phyloP scores from a whole-genome alignment of 2,888 invertebrate species.

The Pristionchus maxplancki region DNA sequence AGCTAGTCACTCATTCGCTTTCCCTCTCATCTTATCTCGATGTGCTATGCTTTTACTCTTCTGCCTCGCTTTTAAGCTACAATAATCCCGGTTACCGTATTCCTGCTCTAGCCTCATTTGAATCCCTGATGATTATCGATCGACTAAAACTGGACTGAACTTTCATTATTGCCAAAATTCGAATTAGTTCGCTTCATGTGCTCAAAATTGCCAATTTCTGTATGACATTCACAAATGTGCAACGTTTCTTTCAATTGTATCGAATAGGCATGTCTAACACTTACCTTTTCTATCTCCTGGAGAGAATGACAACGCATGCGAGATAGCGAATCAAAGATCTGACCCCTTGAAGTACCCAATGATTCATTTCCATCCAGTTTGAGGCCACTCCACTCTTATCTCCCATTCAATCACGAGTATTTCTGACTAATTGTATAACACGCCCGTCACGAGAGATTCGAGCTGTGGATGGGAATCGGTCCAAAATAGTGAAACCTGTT shows the following conservation, averaged over 20 bases:
- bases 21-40: background rate
- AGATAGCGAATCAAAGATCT: slow-evolving; percentile 12
- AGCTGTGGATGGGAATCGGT: too few relatives aligned
- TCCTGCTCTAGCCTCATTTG: slow-evolving; percentile 18
- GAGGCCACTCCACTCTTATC: background rate
- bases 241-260: slow-evolving; percentile 43
- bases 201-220: slow-evolving; percentile 33
- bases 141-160: background rate
- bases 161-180: slow-evolving; percentile 27
- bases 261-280: slow-evolving; percentile 22
- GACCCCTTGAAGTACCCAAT: slow-evolving; percentile 21
- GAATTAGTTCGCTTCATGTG: background rate
- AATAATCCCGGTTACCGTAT: slow-evolving; percentile 17
- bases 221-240: slow-evolving; percentile 21
- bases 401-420: slow-evolving; percentile 3
- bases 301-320: slow-evolving; percentile 6
- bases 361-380: slow-evolving; percentile 30
- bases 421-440: background rate
- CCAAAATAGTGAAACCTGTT: too few relatives aligned
- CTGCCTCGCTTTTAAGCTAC: slow-evolving; percentile 38
- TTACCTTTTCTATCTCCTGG: slow-evolving; percentile 16
- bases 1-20: slow-evolving; percentile 20
- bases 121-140: slow-evolving; percentile 26
- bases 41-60: slow-evolving; percentile 38
- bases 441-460: too few relatives aligned